phyloP scores from a whole-genome alignment of 2,113 vertebrate species.

The Larimichthys crocea region DNA sequence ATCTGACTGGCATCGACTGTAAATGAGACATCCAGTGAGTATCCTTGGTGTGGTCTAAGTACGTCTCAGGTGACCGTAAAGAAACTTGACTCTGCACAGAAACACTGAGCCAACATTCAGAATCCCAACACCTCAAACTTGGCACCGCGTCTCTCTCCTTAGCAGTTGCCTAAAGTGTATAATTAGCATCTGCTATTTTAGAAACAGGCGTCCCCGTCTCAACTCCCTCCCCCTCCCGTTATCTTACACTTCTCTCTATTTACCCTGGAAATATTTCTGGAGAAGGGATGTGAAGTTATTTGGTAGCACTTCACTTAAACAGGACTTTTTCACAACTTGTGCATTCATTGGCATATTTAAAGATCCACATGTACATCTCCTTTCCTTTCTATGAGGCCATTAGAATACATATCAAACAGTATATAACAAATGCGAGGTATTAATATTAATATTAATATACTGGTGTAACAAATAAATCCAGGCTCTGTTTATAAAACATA shows the following conservation, averaged over 20 bases:
- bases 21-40: conserved; percentile 62
- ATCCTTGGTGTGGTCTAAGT: conserved; percentile 14
- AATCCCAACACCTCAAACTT: conserved; percentile 70
- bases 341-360: conserved; percentile 20
- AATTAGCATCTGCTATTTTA: conserved; percentile 83
- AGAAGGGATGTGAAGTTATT: conserved; percentile 50
- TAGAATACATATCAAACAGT: not conserved
- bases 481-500: conserved; percentile 24
- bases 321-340: conserved; percentile 16
- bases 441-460: not conserved
- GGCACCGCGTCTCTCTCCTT: conserved; percentile 67
- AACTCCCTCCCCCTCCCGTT: conserved; percentile 52
- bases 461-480: conserved; percentile 7
- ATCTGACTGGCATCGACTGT: conserved; percentile 19
- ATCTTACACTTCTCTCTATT: conserved; percentile 71
- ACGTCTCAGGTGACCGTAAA: conserved; percentile 41
- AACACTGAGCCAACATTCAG: conserved; percentile 57
- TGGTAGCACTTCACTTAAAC: conserved; percentile 25
- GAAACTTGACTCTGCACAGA: conserved; percentile 54
- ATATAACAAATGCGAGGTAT: not conserved
- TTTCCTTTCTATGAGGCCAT: not conserved
- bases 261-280: conserved; percentile 66
- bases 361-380: not conserved
- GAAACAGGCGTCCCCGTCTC: conserved; percentile 73
- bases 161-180: conserved; percentile 77